Conservation (phyloP, 2,888 invertebrate species). For the Tetramorium bicarinatum region DNA sequence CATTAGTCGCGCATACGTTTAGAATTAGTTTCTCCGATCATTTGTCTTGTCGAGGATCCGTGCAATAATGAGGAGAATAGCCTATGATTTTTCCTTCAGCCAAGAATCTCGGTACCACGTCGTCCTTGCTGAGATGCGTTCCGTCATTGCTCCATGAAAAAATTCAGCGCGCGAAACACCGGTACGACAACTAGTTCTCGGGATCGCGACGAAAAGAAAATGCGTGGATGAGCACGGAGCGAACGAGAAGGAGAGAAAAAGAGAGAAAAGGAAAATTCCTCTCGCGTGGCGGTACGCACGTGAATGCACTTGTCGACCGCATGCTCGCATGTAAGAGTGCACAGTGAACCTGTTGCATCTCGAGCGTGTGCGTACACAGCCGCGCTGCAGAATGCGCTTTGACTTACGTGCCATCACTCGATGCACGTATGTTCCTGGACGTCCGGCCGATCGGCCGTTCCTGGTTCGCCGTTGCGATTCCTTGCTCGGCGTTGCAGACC, state of each 20-base stretch:
- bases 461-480: constrained; percentile 43
- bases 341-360: constrained; percentile 68
- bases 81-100: constrained; percentile 5
- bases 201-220: constrained; percentile 52
- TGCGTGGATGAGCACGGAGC: not conserved
- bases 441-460: constrained; percentile 25
- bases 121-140: constrained; percentile 1
- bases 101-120: constrained; percentile 12
- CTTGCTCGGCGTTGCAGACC: not conserved
- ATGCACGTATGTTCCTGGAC: constrained; percentile 42
- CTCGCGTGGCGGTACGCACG: constrained; percentile 53
- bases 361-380: not conserved
- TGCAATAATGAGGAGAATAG: constrained; percentile 20
- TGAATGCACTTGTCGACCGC: constrained; percentile 61
- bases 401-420: constrained; percentile 64
- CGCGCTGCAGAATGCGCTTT: constrained; percentile 45
- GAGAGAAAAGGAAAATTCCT: constrained; percentile 59
- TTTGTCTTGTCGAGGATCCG: constrained; percentile 1
- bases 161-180: constrained; percentile 64
- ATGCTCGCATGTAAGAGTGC: constrained; percentile 50
- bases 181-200: constrained; percentile 75
- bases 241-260: not conserved
- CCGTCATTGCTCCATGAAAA: constrained; percentile 60
- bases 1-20: not conserved
- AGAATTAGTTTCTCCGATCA: constrained; percentile 7